Conservation (phyloP, 2,797 vertebrate genomes). For the Lemur catta region DNA sequence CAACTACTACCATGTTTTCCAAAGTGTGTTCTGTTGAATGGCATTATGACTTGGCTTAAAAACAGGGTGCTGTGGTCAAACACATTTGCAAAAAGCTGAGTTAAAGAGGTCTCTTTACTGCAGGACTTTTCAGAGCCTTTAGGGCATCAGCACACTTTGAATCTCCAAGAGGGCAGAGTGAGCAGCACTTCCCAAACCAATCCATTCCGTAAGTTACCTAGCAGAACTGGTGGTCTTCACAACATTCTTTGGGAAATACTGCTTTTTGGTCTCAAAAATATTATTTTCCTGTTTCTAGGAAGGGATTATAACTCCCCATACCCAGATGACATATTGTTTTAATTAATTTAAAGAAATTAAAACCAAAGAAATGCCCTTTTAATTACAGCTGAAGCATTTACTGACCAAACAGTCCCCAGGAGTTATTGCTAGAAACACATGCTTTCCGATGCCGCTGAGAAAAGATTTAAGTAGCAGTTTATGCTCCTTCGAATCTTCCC, state of each 20-base stretch:
- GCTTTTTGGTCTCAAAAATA: background rate
- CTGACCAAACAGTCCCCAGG: conserved; percentile 73
- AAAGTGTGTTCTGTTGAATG: background rate
- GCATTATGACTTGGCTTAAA: background rate
- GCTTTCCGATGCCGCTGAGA: conserved; percentile 43
- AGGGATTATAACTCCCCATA: conserved; percentile 19
- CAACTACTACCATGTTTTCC: background rate
- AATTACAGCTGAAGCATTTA: conserved; percentile 70
- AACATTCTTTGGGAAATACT: background rate
- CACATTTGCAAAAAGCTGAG: background rate
- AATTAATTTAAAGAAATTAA: conserved; percentile 77
- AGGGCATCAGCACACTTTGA: background rate
- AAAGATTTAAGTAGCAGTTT: conserved; percentile 63
- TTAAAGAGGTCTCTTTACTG: background rate
- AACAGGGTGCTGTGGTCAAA: background rate
- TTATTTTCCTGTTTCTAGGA: conserved; percentile 45
- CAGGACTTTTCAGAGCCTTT: background rate
- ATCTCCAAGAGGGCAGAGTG: background rate
- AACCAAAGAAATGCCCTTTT: conserved; percentile 75
- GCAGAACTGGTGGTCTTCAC: background rate
- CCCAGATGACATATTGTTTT: conserved; percentile 65
- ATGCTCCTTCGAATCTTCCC: conserved; percentile 56
- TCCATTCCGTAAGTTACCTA: background rate
- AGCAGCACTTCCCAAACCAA: background rate
- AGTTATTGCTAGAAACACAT: conserved; percentile 63